Conservation (phyloP, 2,888 invertebrate genomes). For the Agrotis clavis region DNA sequence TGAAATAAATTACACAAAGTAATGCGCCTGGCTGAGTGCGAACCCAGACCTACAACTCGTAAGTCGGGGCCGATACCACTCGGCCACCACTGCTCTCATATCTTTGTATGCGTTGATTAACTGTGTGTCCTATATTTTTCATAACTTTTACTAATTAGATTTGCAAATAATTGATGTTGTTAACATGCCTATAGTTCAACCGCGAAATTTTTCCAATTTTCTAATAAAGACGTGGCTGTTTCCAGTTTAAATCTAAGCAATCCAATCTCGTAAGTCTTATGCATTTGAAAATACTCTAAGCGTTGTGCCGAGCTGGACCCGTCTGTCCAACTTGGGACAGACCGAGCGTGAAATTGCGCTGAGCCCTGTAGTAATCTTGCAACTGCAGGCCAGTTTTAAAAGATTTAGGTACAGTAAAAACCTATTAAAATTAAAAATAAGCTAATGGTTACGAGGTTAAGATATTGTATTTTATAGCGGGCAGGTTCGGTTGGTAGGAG, state of each 20-base stretch:
- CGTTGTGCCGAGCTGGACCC: conserved; percentile 11
- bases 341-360: conserved; percentile 50
- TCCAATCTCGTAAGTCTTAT: conserved; percentile 6
- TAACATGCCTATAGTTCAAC: neutral
- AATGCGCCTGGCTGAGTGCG: no score
- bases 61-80: no score
- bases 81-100: no score
- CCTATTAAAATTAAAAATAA: neutral
- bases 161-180: neutral
- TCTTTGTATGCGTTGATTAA: no score
- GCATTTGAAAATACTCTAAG: neutral
- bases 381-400: conserved; percentile 4
- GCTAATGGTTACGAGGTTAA: no score
- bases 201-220: neutral
- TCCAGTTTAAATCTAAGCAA: conserved; percentile 22
- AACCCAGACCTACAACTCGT: no score
- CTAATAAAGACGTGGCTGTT: neutral
- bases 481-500: no score
- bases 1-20: no score
- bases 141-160: no score
- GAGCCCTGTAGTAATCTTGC: conserved; percentile 2
- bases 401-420: conserved; percentile 5
- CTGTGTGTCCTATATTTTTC: no score
- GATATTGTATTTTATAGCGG: no score
- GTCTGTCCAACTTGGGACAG: conserved; percentile 27